These are phyloP conservation scores for Aurelia sp. DNA, from an alignment of 30 jellyfish, hydroid and myxozoan species.

Conservation along the genomic window DNA sequence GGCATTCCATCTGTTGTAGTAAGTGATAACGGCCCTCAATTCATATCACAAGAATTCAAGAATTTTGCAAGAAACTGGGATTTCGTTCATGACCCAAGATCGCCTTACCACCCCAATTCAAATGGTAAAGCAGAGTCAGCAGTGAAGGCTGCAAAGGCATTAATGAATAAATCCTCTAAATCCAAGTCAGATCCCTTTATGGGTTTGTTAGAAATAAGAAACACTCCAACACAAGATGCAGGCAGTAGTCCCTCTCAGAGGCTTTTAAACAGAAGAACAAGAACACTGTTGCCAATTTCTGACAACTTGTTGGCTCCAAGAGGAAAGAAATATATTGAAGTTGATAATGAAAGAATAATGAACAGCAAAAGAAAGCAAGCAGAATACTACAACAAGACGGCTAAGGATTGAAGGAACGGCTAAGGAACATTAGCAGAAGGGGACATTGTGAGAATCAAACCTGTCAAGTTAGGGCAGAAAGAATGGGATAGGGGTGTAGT, in stretches of 20 bases:
- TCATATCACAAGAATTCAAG: too few relatives aligned
- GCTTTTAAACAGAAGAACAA: slow-evolving; percentile 52
- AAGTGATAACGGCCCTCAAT: too few relatives aligned
- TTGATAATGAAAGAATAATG: neutral
- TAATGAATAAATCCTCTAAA: slow-evolving; percentile 17
- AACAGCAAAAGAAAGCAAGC: too few relatives aligned
- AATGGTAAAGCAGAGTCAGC: too few relatives aligned
- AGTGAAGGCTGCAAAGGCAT: slow-evolving; percentile 36
- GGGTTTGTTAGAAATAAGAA: slow-evolving; percentile 17
- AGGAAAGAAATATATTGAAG: neutral
- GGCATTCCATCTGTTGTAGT: too few relatives aligned
- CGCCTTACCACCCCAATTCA: slow-evolving; percentile 24
- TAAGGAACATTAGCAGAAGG: too few relatives aligned
- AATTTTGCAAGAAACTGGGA: slow-evolving; percentile 41
- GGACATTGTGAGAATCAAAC: too few relatives aligned
- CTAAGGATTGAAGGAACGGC: too few relatives aligned
- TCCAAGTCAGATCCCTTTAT: slow-evolving; percentile 16
- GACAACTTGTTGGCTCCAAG: slow-evolving; percentile 16
- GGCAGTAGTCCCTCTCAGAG: slow-evolving; percentile 46
- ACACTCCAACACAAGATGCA: slow-evolving; percentile 35
- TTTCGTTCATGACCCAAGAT: slow-evolving; percentile 14
- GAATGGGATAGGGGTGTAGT: too few relatives aligned
- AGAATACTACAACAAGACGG: too few relatives aligned
- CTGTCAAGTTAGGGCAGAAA: too few relatives aligned
- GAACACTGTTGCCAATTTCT: slow-evolving; percentile 37